Evolutionary conservation across 2,113 vertebrate species (phyloP), one percentile per base, ranked within the genome.

Genomic region (Tachysurus fulvidraco): DNA sequence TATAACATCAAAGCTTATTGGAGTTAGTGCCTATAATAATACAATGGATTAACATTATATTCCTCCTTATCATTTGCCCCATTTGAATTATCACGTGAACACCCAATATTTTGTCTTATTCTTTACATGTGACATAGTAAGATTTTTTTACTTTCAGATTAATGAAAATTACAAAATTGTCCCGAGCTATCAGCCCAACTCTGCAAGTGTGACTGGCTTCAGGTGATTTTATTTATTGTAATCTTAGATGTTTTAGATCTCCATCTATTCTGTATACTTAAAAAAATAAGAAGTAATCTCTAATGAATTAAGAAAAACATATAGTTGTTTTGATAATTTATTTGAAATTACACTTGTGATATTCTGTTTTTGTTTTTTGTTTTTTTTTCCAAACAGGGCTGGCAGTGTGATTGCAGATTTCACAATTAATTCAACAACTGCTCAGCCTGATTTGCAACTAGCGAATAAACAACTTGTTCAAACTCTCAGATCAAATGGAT

Each of bases 321-420:
- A 36, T 36, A 36, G 12, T 13, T 54, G 1, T 23, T 60, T 60
- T 60, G 1, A 60, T 60, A 23, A 60, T 60, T 60, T 8, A 60
- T 21, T 60, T 23, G 17, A 60, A 60, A 7, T 60, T 3, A 60
- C 19, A 60, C n/a, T 67, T 14, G 1, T 28, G 11, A 28, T 28
- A 0, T n/a, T 65, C 11, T 65, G 2, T 65, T 7, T 28, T 28
- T 65, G 13, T 65, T 57, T 57, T 16, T 65, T 7, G 14, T 28
- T 65, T 14, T 65, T 57, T 57, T 16, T 57, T 57, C 16, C 5
- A 57, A 6, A 60, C 77, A 88, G 87, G 23, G 46, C 87, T 64
- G 87, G 87, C 36, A 85, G 83, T 76, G 67, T 82, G 19, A 73
- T 88, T 0, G 25, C 80, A 55, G 87, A 88, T 25, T 85, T 88